A percentile compares a stretch with the other conserved stretches of the same genome.
Evolutionary conservation across 1,140 invertebrate species (phyloP).

Genomic region (Drosophila cardini): DNA sequence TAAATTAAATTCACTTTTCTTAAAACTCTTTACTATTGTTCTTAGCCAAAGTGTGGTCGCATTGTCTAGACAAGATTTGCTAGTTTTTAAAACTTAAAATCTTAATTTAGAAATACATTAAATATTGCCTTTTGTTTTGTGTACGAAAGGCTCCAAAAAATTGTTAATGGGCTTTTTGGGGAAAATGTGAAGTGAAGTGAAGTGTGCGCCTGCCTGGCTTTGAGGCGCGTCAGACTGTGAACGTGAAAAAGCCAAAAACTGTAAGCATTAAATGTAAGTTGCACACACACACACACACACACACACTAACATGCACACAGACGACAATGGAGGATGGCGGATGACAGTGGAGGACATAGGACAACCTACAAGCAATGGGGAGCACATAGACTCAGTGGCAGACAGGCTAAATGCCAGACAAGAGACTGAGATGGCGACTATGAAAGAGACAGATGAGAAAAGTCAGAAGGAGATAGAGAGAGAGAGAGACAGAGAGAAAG

Average conservation of each 20-base stretch:
- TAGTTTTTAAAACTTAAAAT: no score
- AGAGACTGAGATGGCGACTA: constrained; percentile 17
- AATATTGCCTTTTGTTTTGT: no score
- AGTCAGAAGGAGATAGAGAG: constrained; percentile 34
- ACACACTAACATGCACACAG: constrained; percentile 21
- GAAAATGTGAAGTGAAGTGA: constrained; percentile 52
- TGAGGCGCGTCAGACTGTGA: constrained; percentile 80
- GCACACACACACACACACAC: constrained; percentile 45
- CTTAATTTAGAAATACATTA: no score
- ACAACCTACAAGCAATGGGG: constrained; percentile 2
- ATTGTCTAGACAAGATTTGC: no score
- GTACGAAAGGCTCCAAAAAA: constrained; percentile 62
- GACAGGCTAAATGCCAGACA: constrained; percentile 18
- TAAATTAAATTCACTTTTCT: no score
- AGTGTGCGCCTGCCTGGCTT: constrained; percentile 56
- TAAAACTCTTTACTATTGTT: no score
- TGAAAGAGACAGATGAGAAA: background rate
- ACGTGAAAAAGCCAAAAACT: constrained; percentile 77
- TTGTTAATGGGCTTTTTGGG: constrained; percentile 65
- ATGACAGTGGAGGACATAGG: constrained; percentile 7
- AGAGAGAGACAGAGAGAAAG: constrained; percentile 22
- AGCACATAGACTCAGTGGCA: constrained; percentile 18
- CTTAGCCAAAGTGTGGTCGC: no score
- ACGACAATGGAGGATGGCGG: background rate
- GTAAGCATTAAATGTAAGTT: constrained; percentile 76